phyloP scores from a whole-genome alignment of 2,888 invertebrate species.

The Cremastinae sp. region DNA sequence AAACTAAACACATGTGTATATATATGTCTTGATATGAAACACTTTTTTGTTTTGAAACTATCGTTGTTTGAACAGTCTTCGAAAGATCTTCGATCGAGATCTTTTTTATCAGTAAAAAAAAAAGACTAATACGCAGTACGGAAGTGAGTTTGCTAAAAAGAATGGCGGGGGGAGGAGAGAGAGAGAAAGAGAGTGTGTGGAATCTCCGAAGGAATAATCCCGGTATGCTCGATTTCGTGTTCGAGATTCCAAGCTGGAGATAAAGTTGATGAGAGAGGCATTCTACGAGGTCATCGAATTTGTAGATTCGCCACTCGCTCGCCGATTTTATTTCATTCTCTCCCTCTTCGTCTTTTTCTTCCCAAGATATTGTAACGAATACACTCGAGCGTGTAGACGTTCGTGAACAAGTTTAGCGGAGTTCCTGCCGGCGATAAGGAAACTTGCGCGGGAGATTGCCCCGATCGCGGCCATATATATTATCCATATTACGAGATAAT shows the following conservation, averaged over 20 bases:
- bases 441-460: constrained; percentile 24
- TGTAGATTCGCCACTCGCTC: constrained; percentile 47
- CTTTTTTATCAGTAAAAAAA: too few species aligned
- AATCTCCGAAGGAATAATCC: constrained; percentile 59
- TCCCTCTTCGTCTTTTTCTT: constrained; percentile 35
- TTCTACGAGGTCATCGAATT: constrained; percentile 63
- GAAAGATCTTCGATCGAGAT: too few species aligned
- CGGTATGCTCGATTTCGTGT: constrained; percentile 62
- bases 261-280: constrained; percentile 58
- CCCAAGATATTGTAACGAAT: constrained; percentile 50
- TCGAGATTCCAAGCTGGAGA: constrained; percentile 57
- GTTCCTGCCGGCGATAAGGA: constrained; percentile 44
- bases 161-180: constrained; percentile 5
- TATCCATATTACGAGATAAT: constrained; percentile 53
- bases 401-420: constrained; percentile 44
- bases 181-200: constrained; percentile 55
- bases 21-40: too few species aligned
- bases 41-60: too few species aligned
- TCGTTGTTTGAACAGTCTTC: too few species aligned
- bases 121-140: constrained; percentile 16
- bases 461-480: constrained; percentile 22
- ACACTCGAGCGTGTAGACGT: not conserved
- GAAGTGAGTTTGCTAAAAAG: constrained; percentile 17
- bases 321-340: too few species aligned
- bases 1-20: too few species aligned